phyloP scores from a whole-genome alignment of 2,113 vertebrate species.

The Tragelaphus strepsiceros region DNA sequence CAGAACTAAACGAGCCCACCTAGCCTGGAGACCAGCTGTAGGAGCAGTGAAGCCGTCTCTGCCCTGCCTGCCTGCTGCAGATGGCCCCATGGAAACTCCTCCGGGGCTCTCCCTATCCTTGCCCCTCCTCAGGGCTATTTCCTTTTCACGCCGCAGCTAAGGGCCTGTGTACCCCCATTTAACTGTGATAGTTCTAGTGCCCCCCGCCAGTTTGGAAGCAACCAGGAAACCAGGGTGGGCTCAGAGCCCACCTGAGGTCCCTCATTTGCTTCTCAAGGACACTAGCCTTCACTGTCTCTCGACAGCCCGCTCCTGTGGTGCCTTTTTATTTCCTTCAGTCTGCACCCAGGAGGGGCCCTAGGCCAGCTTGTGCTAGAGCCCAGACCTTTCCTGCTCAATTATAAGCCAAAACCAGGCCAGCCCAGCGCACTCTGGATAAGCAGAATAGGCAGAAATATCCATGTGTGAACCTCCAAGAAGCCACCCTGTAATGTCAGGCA shows the following conservation, averaged over 20 bases:
- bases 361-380: background rate
- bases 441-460: background rate
- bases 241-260: background rate
- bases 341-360: background rate
- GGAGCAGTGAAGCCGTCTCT: background rate
- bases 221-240: too few relatives aligned
- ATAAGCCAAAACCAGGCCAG: background rate
- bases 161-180: background rate
- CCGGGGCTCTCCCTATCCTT: background rate
- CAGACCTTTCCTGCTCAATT: background rate
- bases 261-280: background rate
- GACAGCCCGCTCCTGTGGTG: accelerated
- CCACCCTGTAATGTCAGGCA: accelerated
- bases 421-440: background rate
- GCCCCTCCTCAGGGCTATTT: background rate
- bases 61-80: background rate
- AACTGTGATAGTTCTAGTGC: background rate
- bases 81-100: background rate
- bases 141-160: background rate
- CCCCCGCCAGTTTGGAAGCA: background rate
- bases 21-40: background rate
- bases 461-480: accelerated
- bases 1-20: background rate
- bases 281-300: accelerated
- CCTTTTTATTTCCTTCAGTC: background rate